These are phyloP conservation scores for Drosophila niveifrons DNA, from an alignment of 2,888 invertebrate genomes.

Conservation along the genomic window DNA sequence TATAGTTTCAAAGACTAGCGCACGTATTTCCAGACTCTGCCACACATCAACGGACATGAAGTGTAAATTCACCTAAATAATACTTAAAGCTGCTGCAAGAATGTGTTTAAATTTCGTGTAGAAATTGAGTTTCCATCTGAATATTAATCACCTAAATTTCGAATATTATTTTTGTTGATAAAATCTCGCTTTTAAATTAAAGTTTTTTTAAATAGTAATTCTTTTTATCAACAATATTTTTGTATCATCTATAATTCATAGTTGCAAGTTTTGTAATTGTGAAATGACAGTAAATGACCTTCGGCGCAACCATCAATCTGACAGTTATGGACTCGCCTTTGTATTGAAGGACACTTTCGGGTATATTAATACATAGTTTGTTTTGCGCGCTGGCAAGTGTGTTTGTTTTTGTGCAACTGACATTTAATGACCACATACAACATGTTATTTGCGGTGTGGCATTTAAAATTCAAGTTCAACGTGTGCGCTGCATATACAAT, in stretches of 20 bases:
- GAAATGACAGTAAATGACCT: conserved; percentile 29
- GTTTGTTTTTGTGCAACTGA: conserved; percentile 66
- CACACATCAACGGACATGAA: conserved; percentile 13
- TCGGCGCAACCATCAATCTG: conserved; percentile 33
- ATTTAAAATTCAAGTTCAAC: conserved; percentile 76
- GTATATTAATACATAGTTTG: conserved; percentile 43
- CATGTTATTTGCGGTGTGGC: conserved; percentile 67
- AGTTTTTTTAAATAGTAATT: too few relatives aligned
- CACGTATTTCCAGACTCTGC: conserved; percentile 33
- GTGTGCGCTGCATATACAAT: conserved; percentile 45
- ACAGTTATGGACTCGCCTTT: conserved; percentile 44
- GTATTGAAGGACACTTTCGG: conserved; percentile 20
- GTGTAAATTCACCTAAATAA: background rate
- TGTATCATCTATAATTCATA: too few relatives aligned
- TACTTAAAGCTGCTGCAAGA: background rate
- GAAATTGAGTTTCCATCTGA: background rate
- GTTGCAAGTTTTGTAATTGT: too few relatives aligned
- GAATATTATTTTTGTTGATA: too few relatives aligned
- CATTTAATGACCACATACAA: conserved; percentile 75
- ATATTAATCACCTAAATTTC: background rate
- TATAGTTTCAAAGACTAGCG: conserved; percentile 32
- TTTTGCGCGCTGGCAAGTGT: conserved; percentile 4
- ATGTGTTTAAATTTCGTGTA: background rate
- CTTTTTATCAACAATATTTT: too few relatives aligned
- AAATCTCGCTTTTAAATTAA: too few relatives aligned